Base-by-base conservation (phyloP, 1,140 invertebrate genomes). In the Drosophila suzukii region DNA sequence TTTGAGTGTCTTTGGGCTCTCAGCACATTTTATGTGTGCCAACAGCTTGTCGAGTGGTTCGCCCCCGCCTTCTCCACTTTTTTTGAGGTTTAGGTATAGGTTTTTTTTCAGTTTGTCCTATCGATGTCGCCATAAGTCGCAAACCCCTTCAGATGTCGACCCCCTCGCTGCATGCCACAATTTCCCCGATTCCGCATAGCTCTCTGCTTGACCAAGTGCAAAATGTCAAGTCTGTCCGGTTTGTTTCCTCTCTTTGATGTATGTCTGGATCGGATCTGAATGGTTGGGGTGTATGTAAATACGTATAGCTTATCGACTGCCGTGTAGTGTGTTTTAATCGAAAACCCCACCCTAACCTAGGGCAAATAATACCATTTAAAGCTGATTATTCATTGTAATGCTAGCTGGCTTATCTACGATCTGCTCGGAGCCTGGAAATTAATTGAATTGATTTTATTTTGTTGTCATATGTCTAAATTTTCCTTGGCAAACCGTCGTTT, bases 91-190 rank as follows among this genome's bases (percentile, higher is more conserved):
- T 44, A 36, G 44, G 43, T 20, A 20, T 41, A 15, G 13, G n/a
- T 43, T 68, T 71, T 71, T 68, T 75, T 8, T 43, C 75, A 82
- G 82, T 86, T 86, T 86, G 83, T 81, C 75, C 83, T 86, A 86
- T 86, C 83, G 83, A 88, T 86, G 83, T 86, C 83, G 83, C 83
- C 83, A 88, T 86, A 86, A 86, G 83, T 80, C 79, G 47, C 71
- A 66, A 75, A 73, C 71, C 83, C 56, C 83, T 86, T 86, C 75
- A 88, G 67, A 83, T 78, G 30, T 55, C 50, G 49, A 24, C 60
- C 60, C 50, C 50, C 60, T 27, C 56, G 54, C 49, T 56, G 59
- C 63, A 70, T 61, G 51, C 56, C 63, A 55, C 73, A 74, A 75
- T 75, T 75, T 60, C 30, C 47, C 58, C 47, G 60, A 32, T 44